Evolutionary conservation across 2,888 invertebrate species (phyloP), one percentile per base, ranked within the genome.

Genomic region (Muschampia plurimacula): DNA sequence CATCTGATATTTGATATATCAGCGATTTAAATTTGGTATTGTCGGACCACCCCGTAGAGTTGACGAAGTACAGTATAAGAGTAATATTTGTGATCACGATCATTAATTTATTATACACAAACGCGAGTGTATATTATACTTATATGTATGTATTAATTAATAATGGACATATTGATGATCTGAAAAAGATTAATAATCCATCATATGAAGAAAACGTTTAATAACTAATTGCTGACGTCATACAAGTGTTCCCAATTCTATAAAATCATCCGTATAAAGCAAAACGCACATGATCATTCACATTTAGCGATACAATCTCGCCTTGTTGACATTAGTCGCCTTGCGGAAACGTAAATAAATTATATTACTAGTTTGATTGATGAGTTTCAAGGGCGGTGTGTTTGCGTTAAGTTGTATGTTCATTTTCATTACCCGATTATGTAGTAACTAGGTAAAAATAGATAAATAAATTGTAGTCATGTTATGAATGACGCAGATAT

Each of bases 321-420:
- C 63, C 63, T 64, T 65, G 70, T 32, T 52, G 59, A 70, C 70
- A 70, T 64, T 32, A 65, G 55, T 64, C 57, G 57, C 59, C 46
- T 64, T 44, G 64, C 70, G 70, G 70, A 70, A 70, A 65, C 57
- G 32, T 70, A 64, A 10, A 63, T 70, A 70, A 59, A 65, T 65
- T 55, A 65, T 57, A n/a, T 13, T 52, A 12, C 15, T 46, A 57
- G 55, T 70, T 65, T 69, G 70, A 70, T 59, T 65, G 70, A 70
- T 65, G 59, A 59, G 46, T 46, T 64, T 44, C 10, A 44, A 64
- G 57, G 22, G n/a, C 13, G 52, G 39, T 63, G 39, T 69, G 13
- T 52, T 49, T 62, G 49, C 41, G 41, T 46, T 68, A 10, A 59
- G 32, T 22, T 12, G 12, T 3, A 32, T 13, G 46, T 7, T 10